A percentile compares a stretch with the other conserved stretches of the same genome.
phyloP scores from a whole-genome alignment of 2,797 vertebrate genomes.

The Propithecus perrieri region DNA sequence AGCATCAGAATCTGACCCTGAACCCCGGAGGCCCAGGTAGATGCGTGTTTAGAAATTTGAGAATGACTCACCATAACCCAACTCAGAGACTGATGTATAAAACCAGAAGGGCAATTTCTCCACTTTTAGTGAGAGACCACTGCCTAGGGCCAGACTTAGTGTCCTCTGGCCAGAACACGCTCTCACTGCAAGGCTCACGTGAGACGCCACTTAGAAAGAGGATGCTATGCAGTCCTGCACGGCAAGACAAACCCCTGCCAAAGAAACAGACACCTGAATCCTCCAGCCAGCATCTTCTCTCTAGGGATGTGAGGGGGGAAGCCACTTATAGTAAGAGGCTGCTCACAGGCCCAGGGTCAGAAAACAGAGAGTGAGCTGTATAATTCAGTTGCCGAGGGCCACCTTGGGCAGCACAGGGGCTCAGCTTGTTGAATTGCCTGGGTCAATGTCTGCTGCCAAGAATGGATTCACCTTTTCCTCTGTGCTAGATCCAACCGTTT shows the following conservation, averaged over 20 bases:
- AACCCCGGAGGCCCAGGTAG: not conserved
- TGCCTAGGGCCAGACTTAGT: rapidly evolving
- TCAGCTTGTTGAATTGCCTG: too few relatives aligned
- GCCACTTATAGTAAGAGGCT: not conserved
- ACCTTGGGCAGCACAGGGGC: not conserved
- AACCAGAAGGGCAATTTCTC: not conserved
- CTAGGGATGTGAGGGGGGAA: not conserved
- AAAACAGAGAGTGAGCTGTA: not conserved
- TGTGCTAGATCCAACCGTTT: not conserved
- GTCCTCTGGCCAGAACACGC: not conserved
- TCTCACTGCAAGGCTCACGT: not conserved
- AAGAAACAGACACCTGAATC: not conserved
- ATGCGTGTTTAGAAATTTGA: not conserved
- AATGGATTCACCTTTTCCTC: not conserved
- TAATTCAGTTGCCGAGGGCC: not conserved
- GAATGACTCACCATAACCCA: not conserved
- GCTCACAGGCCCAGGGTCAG: not conserved
- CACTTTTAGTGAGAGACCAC: not conserved
- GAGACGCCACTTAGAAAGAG: not conserved
- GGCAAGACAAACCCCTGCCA: not conserved
- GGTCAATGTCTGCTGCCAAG: not conserved
- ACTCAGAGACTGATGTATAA: not conserved
- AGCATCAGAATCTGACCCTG: not conserved
- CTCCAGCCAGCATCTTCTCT: not conserved
- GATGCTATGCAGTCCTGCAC: not conserved